Conservation (phyloP, 2,113 vertebrate genomes). For the Chascanopsetta lugubris region DNA sequence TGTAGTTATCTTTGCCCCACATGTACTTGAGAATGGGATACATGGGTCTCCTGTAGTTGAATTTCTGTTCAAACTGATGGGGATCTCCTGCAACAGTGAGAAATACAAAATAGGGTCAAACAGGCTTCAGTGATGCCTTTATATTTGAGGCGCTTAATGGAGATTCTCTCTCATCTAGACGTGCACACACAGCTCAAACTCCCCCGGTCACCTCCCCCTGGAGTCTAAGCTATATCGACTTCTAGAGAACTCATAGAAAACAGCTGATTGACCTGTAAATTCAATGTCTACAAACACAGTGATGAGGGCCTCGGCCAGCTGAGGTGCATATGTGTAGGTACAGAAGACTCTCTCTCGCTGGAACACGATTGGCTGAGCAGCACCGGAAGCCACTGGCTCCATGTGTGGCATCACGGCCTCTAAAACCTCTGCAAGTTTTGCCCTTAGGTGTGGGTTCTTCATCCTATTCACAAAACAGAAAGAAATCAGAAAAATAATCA, state of each 20-base stretch:
- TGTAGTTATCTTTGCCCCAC: slow-evolving; percentile 92
- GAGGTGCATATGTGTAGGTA: slow-evolving; percentile 85
- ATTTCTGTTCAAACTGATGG: slow-evolving; percentile 99
- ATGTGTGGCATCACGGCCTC: slow-evolving; percentile 99
- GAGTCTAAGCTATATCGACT: too few relatives aligned
- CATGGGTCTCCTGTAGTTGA: slow-evolving; percentile 99
- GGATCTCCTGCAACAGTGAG: slow-evolving; percentile 87
- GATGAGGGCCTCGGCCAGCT: slow-evolving; percentile 94
- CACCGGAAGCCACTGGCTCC: slow-evolving; percentile 83
- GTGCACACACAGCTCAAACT: slow-evolving; percentile 11
- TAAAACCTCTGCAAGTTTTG: slow-evolving; percentile 95
- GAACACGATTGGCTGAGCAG: slow-evolving; percentile 87
- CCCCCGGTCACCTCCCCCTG: neutral
- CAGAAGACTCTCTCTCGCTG: slow-evolving; percentile 95
- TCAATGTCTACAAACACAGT: slow-evolving; percentile 98
- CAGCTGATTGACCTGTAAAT: slow-evolving; percentile 87
- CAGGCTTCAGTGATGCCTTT: neutral
- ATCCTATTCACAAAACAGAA: slow-evolving; percentile 80
- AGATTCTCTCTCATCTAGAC: slow-evolving; percentile 16
- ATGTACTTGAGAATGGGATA: slow-evolving; percentile 97
- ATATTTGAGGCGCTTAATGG: neutral
- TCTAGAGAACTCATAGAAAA: neutral
- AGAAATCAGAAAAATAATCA: neutral
- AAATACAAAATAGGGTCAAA: neutral
- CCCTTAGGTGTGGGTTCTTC: slow-evolving; percentile 97